phyloP scores from a whole-genome alignment of 2,113 vertebrate species.

The Proteles cristata region DNA sequence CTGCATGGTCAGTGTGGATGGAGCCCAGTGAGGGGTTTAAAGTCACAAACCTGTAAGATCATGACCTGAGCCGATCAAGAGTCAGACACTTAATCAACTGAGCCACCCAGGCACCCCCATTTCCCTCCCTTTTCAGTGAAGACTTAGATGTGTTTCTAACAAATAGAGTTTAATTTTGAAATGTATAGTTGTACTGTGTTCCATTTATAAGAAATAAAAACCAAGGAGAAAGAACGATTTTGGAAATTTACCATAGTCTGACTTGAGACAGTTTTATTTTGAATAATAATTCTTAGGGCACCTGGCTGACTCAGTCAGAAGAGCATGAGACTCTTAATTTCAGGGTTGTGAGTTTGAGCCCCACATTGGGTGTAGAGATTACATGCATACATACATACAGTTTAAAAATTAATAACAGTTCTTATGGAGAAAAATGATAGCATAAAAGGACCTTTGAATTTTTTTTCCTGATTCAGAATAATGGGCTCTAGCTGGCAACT shows the following conservation, averaged over 20 bases:
- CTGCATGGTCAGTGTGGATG: no score
- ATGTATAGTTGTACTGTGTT: neutral
- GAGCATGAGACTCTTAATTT: neutral
- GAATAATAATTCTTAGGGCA: neutral
- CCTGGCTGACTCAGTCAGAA: neutral
- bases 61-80: no score
- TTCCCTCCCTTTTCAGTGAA: neutral
- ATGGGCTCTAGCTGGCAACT: neutral
- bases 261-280: neutral
- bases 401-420: neutral
- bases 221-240: neutral
- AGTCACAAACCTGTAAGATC: no score
- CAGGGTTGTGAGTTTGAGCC: neutral
- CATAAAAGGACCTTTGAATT: neutral
- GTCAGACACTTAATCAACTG: no score
- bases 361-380: neutral
- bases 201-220: neutral
- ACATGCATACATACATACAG: neutral
- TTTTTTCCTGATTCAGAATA: neutral
- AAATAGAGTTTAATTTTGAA: slow-evolving; percentile 35
- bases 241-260: neutral
- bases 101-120: no score
- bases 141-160: neutral
- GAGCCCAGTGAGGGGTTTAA: no score
- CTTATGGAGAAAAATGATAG: neutral